Evolutionary conservation across 2,797 vertebrate species (phyloP).

Genomic region (Oreochromis mossambicus): DNA sequence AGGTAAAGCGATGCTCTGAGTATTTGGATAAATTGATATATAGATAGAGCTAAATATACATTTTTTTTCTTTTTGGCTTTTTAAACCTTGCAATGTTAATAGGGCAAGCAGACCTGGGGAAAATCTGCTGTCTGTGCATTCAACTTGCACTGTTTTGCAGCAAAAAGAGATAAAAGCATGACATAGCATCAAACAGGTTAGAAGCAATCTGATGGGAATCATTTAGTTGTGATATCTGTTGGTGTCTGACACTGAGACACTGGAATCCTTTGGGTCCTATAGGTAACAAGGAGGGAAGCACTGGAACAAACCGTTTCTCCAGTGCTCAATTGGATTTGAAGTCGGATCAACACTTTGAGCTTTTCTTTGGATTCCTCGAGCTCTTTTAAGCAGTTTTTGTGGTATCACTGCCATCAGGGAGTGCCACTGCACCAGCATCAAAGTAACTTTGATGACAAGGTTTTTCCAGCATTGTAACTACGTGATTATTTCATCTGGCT

Average conservation of each 20-base stretch:
- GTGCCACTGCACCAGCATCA: neutral
- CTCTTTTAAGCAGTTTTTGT: neutral
- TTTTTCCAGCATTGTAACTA: neutral
- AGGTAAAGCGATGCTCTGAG: neutral
- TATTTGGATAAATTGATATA: neutral
- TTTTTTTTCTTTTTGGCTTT: neutral
- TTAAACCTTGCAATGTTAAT: neutral
- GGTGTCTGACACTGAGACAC: neutral
- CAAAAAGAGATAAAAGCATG: neutral
- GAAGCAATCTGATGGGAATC: neutral
- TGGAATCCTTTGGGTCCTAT: neutral
- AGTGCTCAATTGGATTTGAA: neutral
- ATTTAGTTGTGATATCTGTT: neutral
- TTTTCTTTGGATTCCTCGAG: neutral
- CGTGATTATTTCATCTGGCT: neutral
- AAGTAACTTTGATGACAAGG: neutral
- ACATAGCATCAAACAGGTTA: neutral
- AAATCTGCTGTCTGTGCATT: neutral
- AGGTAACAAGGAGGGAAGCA: neutral
- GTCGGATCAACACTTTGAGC: neutral
- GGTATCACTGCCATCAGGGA: neutral
- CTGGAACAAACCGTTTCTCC: neutral
- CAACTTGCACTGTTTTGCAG: neutral
- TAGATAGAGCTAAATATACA: neutral
- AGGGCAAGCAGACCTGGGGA: neutral